Evolutionary conservation across 2,888 invertebrate genomes (phyloP).

Genomic region (Trissoscelio sp.): DNA sequence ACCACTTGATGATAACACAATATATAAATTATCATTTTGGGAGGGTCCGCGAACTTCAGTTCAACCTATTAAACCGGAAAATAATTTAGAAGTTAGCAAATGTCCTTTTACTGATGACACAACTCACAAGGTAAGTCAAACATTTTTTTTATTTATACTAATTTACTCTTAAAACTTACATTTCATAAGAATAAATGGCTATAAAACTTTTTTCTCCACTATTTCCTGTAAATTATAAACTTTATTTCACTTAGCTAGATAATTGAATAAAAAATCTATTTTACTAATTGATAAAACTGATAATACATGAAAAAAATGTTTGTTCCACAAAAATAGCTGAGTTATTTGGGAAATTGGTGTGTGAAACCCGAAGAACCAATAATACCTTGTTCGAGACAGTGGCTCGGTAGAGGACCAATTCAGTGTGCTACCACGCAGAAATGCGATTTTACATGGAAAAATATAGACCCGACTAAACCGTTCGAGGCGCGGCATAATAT

Average conservation of each 20-base stretch:
- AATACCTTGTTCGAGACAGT: slow-evolving; percentile 75
- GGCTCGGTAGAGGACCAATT: slow-evolving; percentile 86
- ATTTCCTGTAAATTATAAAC: no score
- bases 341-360: slow-evolving; percentile 81
- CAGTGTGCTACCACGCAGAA: slow-evolving; percentile 90
- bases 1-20: slow-evolving; percentile 86
- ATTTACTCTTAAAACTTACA: no score
- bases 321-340: slow-evolving; percentile 72
- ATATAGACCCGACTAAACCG: slow-evolving; percentile 61
- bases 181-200: no score
- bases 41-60: slow-evolving; percentile 64
- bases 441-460: slow-evolving; percentile 87
- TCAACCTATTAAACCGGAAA: slow-evolving; percentile 79
- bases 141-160: no score
- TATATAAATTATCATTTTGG: slow-evolving; percentile 84
- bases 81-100: slow-evolving; percentile 83
- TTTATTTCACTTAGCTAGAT: no score
- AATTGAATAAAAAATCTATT: not conserved
- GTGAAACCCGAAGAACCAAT: slow-evolving; percentile 74
- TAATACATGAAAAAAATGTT: not conserved
- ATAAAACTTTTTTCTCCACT: no score
- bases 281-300: not conserved
- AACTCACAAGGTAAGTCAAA: slow-evolving; percentile 84
- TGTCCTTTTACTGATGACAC: slow-evolving; percentile 84
- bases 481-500: slow-evolving; percentile 72